Conservation (phyloP, 1,140 invertebrate genomes). For the Neodiprion lecontei region DNA sequence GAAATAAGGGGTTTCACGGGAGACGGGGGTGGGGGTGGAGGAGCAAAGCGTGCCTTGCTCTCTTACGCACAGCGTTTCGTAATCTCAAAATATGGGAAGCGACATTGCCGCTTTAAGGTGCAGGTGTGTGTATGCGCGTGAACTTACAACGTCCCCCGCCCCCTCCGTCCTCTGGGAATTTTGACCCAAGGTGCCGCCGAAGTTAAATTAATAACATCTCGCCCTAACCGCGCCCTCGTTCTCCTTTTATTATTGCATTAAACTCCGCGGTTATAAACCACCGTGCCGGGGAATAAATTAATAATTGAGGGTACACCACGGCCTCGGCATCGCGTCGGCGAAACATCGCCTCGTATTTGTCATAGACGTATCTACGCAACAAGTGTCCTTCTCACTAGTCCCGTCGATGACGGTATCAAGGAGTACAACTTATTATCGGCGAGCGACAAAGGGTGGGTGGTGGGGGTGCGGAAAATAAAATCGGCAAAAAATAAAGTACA, state of each 20-base stretch:
- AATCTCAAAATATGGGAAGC: not conserved
- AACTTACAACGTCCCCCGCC: slow-evolving; percentile 10
- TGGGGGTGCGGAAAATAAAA: not conserved
- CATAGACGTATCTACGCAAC: no score
- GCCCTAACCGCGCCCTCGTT: slow-evolving; percentile 14
- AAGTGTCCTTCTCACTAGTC: no score
- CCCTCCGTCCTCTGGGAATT: not conserved
- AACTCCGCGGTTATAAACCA: slow-evolving; percentile 29
- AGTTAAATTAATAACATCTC: slow-evolving; percentile 46
- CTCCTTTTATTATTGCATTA: slow-evolving; percentile 32
- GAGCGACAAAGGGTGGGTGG: no score
- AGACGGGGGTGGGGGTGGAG: not conserved
- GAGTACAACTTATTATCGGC: no score
- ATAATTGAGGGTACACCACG: not conserved
- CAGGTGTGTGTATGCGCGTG: not conserved
- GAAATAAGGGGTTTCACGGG: not conserved
- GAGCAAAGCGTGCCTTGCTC: not conserved
- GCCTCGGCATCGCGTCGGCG: not conserved
- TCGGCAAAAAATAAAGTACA: not conserved
- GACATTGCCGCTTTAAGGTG: slow-evolving; percentile 35
- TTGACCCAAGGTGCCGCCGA: slow-evolving; percentile 25
- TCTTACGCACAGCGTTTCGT: not conserved
- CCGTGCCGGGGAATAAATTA: not conserved
- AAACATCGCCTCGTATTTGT: no score
- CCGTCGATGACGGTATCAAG: no score